These are phyloP conservation scores for Cryptocephalus primarius DNA, from an alignment of 2,888 invertebrate genomes.

Conservation along the genomic window DNA sequence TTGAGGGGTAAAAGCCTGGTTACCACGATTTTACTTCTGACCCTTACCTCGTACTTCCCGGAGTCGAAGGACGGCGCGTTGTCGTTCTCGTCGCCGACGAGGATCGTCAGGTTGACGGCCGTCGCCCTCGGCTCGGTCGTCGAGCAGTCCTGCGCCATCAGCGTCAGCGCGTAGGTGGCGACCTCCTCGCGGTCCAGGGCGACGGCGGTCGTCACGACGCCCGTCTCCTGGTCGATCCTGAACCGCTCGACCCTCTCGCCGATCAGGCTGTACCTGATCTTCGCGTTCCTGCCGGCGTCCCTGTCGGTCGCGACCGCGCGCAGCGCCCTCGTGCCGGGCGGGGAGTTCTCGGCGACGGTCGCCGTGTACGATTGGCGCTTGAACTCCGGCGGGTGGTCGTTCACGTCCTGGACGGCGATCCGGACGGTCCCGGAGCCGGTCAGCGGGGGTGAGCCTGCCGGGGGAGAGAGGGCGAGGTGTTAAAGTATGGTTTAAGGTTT, in stretches of 20 bases:
- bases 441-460: constrained; percentile 75
- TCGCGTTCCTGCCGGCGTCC: constrained; percentile 76
- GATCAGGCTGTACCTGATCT: constrained; percentile 73
- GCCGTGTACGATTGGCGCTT: constrained; percentile 70
- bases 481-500: neutral
- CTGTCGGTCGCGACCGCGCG: constrained; percentile 70
- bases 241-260: constrained; percentile 76
- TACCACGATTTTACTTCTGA: no score
- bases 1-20: no score
- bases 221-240: constrained; percentile 64
- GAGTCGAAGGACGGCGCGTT: constrained; percentile 71
- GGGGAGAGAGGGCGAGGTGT: constrained; percentile 22
- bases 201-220: constrained; percentile 63
- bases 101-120: constrained; percentile 72
- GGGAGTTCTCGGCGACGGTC: constrained; percentile 70
- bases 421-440: constrained; percentile 87
- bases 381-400: constrained; percentile 87
- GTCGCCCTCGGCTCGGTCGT: constrained; percentile 74
- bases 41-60: constrained; percentile 55
- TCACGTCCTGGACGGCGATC: constrained; percentile 85
- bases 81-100: constrained; percentile 74
- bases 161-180: constrained; percentile 63
- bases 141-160: constrained; percentile 83
- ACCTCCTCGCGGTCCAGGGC: constrained; percentile 72
- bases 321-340: constrained; percentile 65